Evolutionary conservation across 2,888 invertebrate genomes (phyloP).

Genomic region (Heliconius ismenius): DNA sequence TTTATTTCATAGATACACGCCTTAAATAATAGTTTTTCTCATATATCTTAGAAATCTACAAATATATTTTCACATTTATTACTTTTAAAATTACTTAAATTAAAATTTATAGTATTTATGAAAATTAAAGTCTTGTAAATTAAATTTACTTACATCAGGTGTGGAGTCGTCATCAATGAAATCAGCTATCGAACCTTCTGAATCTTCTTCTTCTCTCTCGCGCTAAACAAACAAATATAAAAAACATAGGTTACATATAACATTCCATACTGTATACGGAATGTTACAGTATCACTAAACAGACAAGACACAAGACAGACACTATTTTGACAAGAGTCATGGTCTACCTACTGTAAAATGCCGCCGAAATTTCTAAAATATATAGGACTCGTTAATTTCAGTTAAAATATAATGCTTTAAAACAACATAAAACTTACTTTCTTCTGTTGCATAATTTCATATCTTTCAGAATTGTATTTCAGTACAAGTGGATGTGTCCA

Average conservation of each 20-base stretch:
- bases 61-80: too few relatives aligned
- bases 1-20: too few relatives aligned
- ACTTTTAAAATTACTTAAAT: too few relatives aligned
- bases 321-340: too few relatives aligned
- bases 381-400: neutral
- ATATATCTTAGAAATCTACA: too few relatives aligned
- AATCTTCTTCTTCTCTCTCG: conserved; percentile 82
- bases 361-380: neutral
- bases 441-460: conserved; percentile 79
- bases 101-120: too few relatives aligned
- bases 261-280: neutral
- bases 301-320: too few relatives aligned
- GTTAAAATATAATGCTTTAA: neutral
- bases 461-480: conserved; percentile 84
- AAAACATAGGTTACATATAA: neutral
- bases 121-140: too few relatives aligned
- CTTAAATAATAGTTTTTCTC: too few relatives aligned
- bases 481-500: conserved; percentile 92
- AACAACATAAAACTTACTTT: conserved; percentile 59
- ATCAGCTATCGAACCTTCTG: conserved; percentile 87
- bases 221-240: conserved; percentile 56
- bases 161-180: conserved; percentile 85
- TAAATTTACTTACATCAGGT: conserved; percentile 59
- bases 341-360: too few relatives aligned
- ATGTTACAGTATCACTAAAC: neutral